Evolutionary conservation across 2,888 invertebrate genomes (phyloP).

Genomic region (Hydrotaea cyrtoneurina): DNA sequence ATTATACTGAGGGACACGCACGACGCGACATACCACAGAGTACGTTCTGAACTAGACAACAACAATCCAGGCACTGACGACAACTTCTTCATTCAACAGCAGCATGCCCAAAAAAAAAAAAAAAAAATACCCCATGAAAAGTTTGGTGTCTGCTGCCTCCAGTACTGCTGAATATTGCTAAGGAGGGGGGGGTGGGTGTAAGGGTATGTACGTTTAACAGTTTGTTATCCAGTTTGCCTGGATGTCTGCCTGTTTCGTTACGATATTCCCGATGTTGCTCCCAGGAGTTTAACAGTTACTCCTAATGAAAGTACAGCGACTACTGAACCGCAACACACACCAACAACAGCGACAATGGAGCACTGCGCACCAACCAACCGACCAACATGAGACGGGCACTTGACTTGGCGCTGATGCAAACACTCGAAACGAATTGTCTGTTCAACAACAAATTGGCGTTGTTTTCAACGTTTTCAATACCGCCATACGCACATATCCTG

Average conservation of each 20-base stretch:
- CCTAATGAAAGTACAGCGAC: constrained; percentile 13
- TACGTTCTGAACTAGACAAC: constrained; percentile 76
- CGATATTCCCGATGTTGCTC: constrained; percentile 58
- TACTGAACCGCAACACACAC: constrained; percentile 50
- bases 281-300: constrained; percentile 56
- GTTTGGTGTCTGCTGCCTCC: not conserved
- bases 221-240: constrained; percentile 64
- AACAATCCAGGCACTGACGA: constrained; percentile 79
- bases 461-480: too few relatives aligned
- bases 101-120: constrained; percentile 26
- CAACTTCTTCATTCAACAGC: constrained; percentile 52
- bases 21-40: constrained; percentile 67
- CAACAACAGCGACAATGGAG: constrained; percentile 48
- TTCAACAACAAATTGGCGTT: not conserved
- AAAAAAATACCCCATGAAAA: constrained; percentile 5
- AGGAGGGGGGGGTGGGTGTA: not conserved
- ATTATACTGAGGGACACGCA: constrained; percentile 30
- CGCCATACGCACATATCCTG: too few relatives aligned
- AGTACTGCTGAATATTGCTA: not conserved
- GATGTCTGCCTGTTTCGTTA: constrained; percentile 59
- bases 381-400: not conserved
- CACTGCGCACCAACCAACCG: not conserved
- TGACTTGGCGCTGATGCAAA: not conserved
- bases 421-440: not conserved
- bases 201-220: constrained; percentile 56